Base-by-base conservation (phyloP, 1,140 invertebrate genomes). In the Mactra quadrangularis region DNA sequence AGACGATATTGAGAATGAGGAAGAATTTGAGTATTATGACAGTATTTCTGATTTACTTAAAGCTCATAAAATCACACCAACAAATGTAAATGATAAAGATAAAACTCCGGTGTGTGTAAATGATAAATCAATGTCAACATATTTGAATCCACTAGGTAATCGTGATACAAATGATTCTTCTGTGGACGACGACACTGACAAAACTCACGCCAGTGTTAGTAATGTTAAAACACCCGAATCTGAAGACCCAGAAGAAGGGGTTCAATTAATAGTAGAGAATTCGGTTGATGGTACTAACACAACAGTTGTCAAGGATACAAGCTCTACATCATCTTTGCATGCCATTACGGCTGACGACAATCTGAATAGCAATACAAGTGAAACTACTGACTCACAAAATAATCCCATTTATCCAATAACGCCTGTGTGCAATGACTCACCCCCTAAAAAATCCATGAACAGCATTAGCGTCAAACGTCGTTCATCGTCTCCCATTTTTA, bases 1-100 rank as follows among this genome's bases (percentile, higher is more conserved):
- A 19, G 82, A 76, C 35, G 60, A 83, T 62, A 68, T 83, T 50
- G 71, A 76, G 50, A 83, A 68, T 25, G 71, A 83, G 60, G 71
- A 76, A 11, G 74, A 77, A 29, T 83, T 76, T 45, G 82, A 72
- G 59, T 83, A 76, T 47, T 71, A 77, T 38, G 82, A 76, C 41
- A 76, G 71, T 52, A 77, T 83, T 27, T 76, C 74, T 52, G 71
- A 76, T 68, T 77, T 83, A 52, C 62, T 77, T 9, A 76, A 70
- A 60, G 71, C 68, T 31, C 71, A 77, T 47, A 68, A 59, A 35
- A 68, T 68, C 9, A 52, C 64, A 19, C 77, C 77, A 57, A 41
- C 15, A 15, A 41, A 41, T 41, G 60, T 59, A 27, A 70, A 68
- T 57, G 62, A 68, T 31, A 57, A 64, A 19, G 66, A 81, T 33